A percentile compares a stretch with the other conserved stretches of the same genome.
Conservation (phyloP, 2,113 vertebrate species). For the Lampris megalopsis region DNA sequence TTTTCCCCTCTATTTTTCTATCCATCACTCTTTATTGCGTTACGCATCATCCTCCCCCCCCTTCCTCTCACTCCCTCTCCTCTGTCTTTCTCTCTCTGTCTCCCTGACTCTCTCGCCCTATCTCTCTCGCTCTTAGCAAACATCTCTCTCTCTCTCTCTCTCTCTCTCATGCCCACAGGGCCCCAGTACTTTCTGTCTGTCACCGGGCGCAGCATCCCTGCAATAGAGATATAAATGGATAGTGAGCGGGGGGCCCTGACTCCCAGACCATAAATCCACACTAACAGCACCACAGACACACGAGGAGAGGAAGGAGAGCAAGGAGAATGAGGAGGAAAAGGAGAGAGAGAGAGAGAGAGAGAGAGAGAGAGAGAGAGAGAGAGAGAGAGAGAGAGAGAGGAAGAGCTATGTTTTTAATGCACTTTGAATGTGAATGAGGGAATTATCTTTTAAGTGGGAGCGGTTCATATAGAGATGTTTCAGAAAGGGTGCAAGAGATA, state of each 20-base stretch:
- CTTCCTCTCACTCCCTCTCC: constrained; percentile 7
- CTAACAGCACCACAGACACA: constrained; percentile 75
- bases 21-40: constrained; percentile 67
- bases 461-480: constrained; percentile 50
- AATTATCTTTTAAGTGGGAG: constrained; percentile 31
- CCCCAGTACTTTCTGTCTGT: constrained; percentile 54
- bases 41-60: constrained; percentile 14
- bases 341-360: constrained; percentile 14
- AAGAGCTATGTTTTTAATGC: constrained; percentile 35
- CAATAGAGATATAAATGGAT: constrained; percentile 81
- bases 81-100: neutral
- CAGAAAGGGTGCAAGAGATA: constrained; percentile 40
- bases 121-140: constrained; percentile 9
- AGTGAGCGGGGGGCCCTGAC: constrained; percentile 73
- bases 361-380: neutral
- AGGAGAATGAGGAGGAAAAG: neutral
- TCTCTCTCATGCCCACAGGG: constrained; percentile 55
- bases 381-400: neutral
- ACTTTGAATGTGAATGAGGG: constrained; percentile 34
- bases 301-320: constrained; percentile 25
- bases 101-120: constrained; percentile 6
- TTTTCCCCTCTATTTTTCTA: constrained; percentile 28
- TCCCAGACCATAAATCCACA: constrained; percentile 77
- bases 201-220: constrained; percentile 72
- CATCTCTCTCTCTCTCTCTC: constrained; percentile 13